phyloP scores from a whole-genome alignment of 2,797 vertebrate genomes.

The Molossus molossus region DNA sequence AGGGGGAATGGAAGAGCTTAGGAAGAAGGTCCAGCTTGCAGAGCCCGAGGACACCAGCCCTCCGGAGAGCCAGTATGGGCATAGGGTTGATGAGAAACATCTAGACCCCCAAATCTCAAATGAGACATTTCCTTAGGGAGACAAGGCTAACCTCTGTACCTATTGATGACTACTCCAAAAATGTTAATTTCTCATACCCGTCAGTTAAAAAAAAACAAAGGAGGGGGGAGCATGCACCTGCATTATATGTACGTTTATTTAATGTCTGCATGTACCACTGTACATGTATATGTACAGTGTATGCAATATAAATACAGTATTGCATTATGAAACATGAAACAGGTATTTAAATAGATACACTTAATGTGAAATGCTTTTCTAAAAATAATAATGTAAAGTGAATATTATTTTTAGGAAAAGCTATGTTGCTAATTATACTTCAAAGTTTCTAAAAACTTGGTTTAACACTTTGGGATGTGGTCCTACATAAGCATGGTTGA shows the following conservation, averaged over 20 bases:
- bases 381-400: background rate
- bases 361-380: background rate
- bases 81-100: background rate
- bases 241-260: background rate
- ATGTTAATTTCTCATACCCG: background rate
- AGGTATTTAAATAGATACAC: background rate
- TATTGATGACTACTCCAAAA: background rate
- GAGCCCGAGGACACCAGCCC: background rate
- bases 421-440: conserved; percentile 40
- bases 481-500: background rate
- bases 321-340: background rate
- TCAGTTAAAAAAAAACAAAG: background rate
- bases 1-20: background rate
- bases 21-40: background rate
- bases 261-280: background rate
- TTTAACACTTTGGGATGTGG: conserved; percentile 17
- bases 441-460: background rate
- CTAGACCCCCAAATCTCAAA: background rate
- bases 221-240: background rate
- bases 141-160: background rate
- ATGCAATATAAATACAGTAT: background rate
- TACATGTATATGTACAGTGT: background rate
- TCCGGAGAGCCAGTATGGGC: background rate
- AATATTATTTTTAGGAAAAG: conserved; percentile 57
- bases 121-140: background rate